Percentiles rank a stretch among this genome's conserved stretches.
phyloP scores from a whole-genome alignment of 2,888 invertebrate genomes.

The Conchocele bisecta region DNA sequence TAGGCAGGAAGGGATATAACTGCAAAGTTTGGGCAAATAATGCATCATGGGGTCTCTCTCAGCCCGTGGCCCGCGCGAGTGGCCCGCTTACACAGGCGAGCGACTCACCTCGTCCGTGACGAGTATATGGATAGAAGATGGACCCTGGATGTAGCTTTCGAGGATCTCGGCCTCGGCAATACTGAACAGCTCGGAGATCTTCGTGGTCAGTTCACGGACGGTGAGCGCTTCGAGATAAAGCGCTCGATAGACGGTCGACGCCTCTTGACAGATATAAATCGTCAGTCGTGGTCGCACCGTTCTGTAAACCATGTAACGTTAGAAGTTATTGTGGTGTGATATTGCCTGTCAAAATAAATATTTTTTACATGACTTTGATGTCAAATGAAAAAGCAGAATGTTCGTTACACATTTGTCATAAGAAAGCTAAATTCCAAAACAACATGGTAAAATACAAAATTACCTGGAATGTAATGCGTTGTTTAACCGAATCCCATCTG shows the following conservation, averaged over 20 bases:
- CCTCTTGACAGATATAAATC: constrained; percentile 90
- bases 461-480: constrained; percentile 87
- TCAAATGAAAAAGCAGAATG: too few relatives aligned
- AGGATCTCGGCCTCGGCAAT: constrained; percentile 82
- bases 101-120: constrained; percentile 90
- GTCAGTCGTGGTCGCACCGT: constrained; percentile 90
- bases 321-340: too few relatives aligned
- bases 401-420: too few relatives aligned
- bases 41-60: neutral
- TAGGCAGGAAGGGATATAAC: neutral
- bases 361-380: too few relatives aligned
- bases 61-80: neutral
- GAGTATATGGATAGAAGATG: constrained; percentile 91
- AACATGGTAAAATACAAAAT: constrained; percentile 18
- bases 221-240: constrained; percentile 89
- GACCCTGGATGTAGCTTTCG: constrained; percentile 91
- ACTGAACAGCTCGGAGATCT: constrained; percentile 87
- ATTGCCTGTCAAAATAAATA: too few relatives aligned
- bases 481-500: constrained; percentile 96
- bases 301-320: too few relatives aligned
- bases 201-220: constrained; percentile 87
- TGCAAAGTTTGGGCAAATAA: too few relatives aligned
- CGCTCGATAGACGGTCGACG: constrained; percentile 88
- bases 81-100: neutral
- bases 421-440: too few relatives aligned